phyloP scores from a whole-genome alignment of 2,888 invertebrate species.

The Hemicrepidius hirtus region DNA sequence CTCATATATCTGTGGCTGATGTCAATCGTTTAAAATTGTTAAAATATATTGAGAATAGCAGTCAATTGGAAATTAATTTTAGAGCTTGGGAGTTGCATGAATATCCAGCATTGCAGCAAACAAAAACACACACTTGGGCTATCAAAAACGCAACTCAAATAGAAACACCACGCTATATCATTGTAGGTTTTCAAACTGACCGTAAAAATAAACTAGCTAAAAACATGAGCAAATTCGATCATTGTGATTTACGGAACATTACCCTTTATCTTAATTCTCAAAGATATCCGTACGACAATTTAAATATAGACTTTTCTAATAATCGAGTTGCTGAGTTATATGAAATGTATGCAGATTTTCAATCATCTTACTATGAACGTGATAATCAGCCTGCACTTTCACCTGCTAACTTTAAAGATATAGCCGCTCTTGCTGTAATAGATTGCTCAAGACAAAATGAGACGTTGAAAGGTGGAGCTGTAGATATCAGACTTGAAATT shows the following conservation, averaged over 20 bases:
- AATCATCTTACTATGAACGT: conserved; percentile 4
- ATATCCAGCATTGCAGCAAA: conserved; percentile 64
- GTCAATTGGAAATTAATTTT: conserved; percentile 54
- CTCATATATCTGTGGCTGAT: conserved; percentile 5
- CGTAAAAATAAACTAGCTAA: conserved; percentile 60
- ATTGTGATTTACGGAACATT: conserved; percentile 64
- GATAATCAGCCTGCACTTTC: background rate
- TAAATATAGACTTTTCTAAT: conserved; percentile 61
- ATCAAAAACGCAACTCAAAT: conserved; percentile 61
- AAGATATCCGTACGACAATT: conserved; percentile 65
- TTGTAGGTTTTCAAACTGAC: conserved; percentile 67
- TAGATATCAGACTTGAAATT: conserved; percentile 57
- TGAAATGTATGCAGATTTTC: conserved; percentile 4
- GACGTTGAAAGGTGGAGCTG: conserved; percentile 48
- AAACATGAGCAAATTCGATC: conserved; percentile 57
- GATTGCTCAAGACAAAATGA: conserved; percentile 57
- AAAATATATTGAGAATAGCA: conserved; percentile 43
- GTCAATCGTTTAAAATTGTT: conserved; percentile 58
- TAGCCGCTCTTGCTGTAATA: conserved; percentile 56
- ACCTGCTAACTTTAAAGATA: conserved; percentile 33
- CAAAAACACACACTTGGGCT: conserved; percentile 63
- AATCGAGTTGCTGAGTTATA: conserved; percentile 51
- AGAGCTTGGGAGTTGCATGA: conserved; percentile 66
- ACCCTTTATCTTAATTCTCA: conserved; percentile 66
- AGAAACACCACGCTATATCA: conserved; percentile 67